Conservation (phyloP, 2,888 invertebrate genomes). For the Hipparchia semele region DNA sequence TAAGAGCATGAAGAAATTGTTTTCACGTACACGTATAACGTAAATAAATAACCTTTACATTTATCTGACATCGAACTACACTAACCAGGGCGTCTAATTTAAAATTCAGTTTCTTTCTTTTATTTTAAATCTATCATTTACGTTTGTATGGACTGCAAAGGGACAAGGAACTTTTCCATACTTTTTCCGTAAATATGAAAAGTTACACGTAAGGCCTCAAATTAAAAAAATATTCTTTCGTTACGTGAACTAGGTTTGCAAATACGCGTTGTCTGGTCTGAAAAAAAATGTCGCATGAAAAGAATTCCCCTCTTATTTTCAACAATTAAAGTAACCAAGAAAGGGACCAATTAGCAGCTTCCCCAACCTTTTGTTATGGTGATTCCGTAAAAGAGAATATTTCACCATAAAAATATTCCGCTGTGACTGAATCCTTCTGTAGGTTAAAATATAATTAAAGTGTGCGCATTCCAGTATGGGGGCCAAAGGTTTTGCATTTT, state of each 20-base stretch:
- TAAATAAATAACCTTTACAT: too few species aligned
- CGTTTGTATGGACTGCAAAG: too few species aligned
- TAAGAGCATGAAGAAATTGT: too few species aligned
- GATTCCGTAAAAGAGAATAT: slow-evolving; percentile 25
- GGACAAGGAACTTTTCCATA: too few species aligned
- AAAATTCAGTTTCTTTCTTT: too few species aligned
- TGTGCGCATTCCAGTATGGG: slow-evolving; percentile 5
- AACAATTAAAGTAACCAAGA: slow-evolving; percentile 22
- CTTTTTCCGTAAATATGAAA: too few species aligned
- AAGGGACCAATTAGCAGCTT: slow-evolving; percentile 33
- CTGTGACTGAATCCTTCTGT: slow-evolving; percentile 7
- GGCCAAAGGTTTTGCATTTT: background rate
- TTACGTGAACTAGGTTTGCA: background rate
- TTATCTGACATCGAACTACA: too few species aligned
- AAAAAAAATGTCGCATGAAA: slow-evolving; percentile 4
- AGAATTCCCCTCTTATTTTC: slow-evolving; percentile 11
- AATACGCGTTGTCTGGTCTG: too few species aligned
- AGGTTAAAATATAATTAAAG: slow-evolving; percentile 29
- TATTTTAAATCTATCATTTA: too few species aligned
- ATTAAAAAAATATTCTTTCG: background rate
- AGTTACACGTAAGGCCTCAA: too few species aligned
- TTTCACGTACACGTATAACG: too few species aligned
- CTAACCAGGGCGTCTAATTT: too few species aligned
- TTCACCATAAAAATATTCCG: slow-evolving; percentile 24
- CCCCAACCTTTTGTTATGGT: slow-evolving; percentile 22